Percentiles rank a stretch among this genome's conserved stretches.
phyloP scores from a whole-genome alignment of 1,140 invertebrate genomes.

The Drosophila bocqueti region DNA sequence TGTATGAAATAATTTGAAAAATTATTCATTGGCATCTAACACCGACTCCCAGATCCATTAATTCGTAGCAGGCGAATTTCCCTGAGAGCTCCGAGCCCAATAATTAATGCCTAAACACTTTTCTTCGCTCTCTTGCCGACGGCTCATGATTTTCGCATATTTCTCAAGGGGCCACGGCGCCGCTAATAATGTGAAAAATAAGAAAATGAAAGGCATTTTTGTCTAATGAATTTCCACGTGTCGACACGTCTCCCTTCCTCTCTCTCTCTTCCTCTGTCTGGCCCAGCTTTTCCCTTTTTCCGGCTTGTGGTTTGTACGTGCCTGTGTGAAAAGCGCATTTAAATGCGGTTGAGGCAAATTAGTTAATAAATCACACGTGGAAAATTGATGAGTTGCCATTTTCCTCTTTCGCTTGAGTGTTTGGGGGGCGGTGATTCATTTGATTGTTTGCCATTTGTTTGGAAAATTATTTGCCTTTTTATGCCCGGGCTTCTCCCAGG shows the following conservation, averaged over 20 bases:
- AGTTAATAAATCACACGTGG: constrained; percentile 82
- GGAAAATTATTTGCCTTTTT: constrained; percentile 51
- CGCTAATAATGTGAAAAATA: constrained; percentile 74
- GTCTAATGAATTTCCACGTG: constrained; percentile 77
- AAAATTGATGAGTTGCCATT: constrained; percentile 81
- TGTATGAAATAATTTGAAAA: constrained; percentile 23
- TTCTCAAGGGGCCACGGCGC: constrained; percentile 37
- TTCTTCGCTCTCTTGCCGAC: constrained; percentile 21
- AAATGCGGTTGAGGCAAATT: constrained; percentile 78
- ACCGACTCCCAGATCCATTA: constrained; percentile 35
- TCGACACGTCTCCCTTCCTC: constrained; percentile 23
- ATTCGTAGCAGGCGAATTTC: constrained; percentile 15
- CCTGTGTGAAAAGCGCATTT: constrained; percentile 70
- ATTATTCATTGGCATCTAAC: constrained; percentile 30
- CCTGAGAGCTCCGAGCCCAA: constrained; percentile 37
- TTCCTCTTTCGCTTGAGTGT: constrained; percentile 22
- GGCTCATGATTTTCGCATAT: constrained; percentile 66
- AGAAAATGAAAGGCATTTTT: constrained; percentile 76
- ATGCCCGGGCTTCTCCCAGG: constrained; percentile 8
- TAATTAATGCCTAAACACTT: constrained; percentile 71
- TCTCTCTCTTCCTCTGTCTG: neutral
- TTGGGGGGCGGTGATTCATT: constrained; percentile 38
- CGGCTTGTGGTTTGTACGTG: constrained; percentile 60
- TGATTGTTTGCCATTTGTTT: constrained; percentile 72
- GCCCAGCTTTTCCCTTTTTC: constrained; percentile 13